A percentile compares a stretch with the other conserved stretches of the same genome.
phyloP scores from a whole-genome alignment of 2,113 vertebrate genomes.

The Limnothrissa miodon region DNA sequence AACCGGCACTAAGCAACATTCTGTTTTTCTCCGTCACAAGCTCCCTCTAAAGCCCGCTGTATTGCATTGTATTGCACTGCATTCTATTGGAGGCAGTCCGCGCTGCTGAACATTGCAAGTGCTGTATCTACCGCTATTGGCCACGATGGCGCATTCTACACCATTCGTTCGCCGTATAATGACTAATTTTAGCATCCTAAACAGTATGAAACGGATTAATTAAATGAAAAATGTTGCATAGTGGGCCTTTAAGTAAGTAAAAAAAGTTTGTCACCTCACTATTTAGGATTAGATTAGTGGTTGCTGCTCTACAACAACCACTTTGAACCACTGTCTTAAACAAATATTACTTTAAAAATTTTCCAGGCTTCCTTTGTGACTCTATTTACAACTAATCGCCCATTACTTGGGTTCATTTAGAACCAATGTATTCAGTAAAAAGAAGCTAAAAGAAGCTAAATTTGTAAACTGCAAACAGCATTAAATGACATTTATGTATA shows the following conservation, averaged over 20 bases:
- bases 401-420: neutral
- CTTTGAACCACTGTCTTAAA: neutral
- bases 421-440: neutral
- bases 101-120: too few species aligned
- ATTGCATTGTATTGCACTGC: too few species aligned
- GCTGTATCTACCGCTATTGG: too few species aligned
- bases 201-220: too few species aligned
- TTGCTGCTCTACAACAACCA: neutral
- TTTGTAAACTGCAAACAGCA: neutral
- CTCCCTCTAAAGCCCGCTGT: too few species aligned
- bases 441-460: neutral
- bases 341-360: neutral
- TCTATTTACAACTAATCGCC: neutral
- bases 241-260: neutral
- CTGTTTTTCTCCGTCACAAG: too few species aligned
- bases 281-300: neutral
- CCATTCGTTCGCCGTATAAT: too few species aligned
- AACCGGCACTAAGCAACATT: too few species aligned
- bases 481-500: neutral
- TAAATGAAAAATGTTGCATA: too few species aligned
- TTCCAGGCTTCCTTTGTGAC: neutral
- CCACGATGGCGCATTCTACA: too few species aligned
- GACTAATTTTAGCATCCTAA: too few species aligned
- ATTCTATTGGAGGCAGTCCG: too few species aligned
- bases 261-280: neutral